phyloP scores from a whole-genome alignment of 1,140 invertebrate species.

The Lordiphosa clarofinis region DNA sequence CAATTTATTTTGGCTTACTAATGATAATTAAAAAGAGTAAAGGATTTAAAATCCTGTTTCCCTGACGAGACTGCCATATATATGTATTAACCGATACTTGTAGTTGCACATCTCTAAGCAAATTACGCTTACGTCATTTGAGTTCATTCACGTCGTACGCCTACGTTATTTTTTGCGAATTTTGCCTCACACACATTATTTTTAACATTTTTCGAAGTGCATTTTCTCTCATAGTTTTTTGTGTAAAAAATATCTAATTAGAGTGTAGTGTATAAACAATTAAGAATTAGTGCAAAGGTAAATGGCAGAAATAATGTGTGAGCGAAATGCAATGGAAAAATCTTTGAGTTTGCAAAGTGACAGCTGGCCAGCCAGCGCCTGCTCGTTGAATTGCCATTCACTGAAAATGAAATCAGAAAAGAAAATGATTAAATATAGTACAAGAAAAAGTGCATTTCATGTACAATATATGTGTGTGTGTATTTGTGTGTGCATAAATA shows the following conservation, averaged over 20 bases:
- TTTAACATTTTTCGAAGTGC: constrained; percentile 68
- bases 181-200: constrained; percentile 47
- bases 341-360: constrained; percentile 7
- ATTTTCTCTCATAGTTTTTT: constrained; percentile 71
- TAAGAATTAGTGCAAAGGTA: constrained; percentile 72
- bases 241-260: constrained; percentile 64
- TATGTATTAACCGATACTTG: no score
- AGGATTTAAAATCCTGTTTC: no score
- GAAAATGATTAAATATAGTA: no score
- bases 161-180: no score
- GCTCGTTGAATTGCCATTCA: no score
- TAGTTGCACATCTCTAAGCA: no score
- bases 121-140: no score
- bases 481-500: constrained; percentile 17
- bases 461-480: constrained; percentile 1
- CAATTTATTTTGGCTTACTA: no score
- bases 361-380: constrained; percentile 17
- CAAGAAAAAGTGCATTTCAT: constrained; percentile 24
- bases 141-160: no score
- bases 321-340: background rate
- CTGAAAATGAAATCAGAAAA: constrained; percentile 17
- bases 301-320: constrained; percentile 12
- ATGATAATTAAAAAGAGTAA: no score
- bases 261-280: constrained; percentile 63
- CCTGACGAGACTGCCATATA: no score